These are phyloP conservation scores for Antheraea assamensis DNA, from an alignment of 2,888 invertebrate genomes.

Conservation along the genomic window DNA sequence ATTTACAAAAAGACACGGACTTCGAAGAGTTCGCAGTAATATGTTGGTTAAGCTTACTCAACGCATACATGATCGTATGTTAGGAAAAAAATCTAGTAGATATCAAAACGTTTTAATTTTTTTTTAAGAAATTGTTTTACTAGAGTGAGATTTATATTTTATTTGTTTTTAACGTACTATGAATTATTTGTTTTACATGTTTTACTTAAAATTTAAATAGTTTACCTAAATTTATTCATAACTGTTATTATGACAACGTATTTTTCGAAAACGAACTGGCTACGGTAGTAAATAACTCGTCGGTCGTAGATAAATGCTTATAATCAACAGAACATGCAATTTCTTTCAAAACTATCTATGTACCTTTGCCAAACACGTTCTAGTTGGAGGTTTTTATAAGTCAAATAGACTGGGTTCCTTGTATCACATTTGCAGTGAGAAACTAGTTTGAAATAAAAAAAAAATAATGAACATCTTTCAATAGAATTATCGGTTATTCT, in stretches of 20 bases:
- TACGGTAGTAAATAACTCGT: neutral
- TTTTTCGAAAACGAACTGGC: neutral
- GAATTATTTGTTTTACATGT: no score
- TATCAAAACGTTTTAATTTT: neutral
- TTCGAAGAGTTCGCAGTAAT: conserved; percentile 43
- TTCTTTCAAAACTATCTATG: neutral
- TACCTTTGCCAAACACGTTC: neutral
- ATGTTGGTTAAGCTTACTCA: conserved; percentile 35
- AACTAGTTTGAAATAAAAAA: neutral
- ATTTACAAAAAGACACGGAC: conserved; percentile 44
- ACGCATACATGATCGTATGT: conserved; percentile 37
- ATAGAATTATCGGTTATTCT: neutral
- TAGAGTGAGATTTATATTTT: neutral
- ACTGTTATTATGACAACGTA: no score
- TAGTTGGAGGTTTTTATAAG: neutral
- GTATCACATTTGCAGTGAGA: neutral
- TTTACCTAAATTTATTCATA: neutral
- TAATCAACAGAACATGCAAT: neutral
- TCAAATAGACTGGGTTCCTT: neutral
- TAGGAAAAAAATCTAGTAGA: neutral
- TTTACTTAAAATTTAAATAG: no score
- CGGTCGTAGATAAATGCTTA: neutral
- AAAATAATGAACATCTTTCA: neutral
- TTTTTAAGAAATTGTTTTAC: neutral
- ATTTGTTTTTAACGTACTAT: no score